Evolutionary conservation across 2,888 invertebrate genomes (phyloP), one percentile per base, ranked within the genome.

Genomic region (Thysanoteuthis rhombus): DNA sequence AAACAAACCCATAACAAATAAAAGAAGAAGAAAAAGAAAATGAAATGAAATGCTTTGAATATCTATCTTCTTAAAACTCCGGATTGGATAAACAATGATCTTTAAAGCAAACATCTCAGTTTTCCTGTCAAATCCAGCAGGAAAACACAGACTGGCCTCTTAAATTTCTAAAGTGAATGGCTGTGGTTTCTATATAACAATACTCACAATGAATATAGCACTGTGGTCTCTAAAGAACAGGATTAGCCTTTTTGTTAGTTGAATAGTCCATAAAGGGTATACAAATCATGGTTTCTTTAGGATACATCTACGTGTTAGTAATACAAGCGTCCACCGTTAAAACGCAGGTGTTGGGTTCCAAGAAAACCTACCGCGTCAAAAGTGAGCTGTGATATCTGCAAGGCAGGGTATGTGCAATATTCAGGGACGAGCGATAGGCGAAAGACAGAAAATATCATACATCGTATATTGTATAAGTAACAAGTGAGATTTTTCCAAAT

Each of bases 31-130:
- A 32, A 52, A 22, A 52, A 52, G 32, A 10, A 32, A 75, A n/a
- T 75, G 16, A 32, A 75, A 75, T 75, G 75, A 0, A n/a, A n/a
- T 75, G 75, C n/a, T 75, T 75, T 75, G 75, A 75, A 75, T 75
- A 75, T 75, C n/a, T n/a, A 75, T 75, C 75, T n/a, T 75, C 75
- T 75, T 75, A 12, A n/a, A 52, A 75, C 10, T n/a, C n/a, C 75
- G 75, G 75, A 75, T 75, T 75, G 75, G 75, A 75, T 75, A 75
- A 75, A n/a, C 75, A 75, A 75, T 75, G n/a, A 75, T 75, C 32
- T 75, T 75, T 75, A n/a, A 75, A 75, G 75, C n/a, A 75, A 75
- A 75, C n/a, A n/a, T 75, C 75, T 75, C n/a, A n/a, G 75, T 75
- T 75, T 75, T 75, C 32, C 75, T 75, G 75, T 75, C 75, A 75